Evolutionary conservation across 2,797 vertebrate species (phyloP).

Genomic region (Phrynocephalus forsythii): DNA sequence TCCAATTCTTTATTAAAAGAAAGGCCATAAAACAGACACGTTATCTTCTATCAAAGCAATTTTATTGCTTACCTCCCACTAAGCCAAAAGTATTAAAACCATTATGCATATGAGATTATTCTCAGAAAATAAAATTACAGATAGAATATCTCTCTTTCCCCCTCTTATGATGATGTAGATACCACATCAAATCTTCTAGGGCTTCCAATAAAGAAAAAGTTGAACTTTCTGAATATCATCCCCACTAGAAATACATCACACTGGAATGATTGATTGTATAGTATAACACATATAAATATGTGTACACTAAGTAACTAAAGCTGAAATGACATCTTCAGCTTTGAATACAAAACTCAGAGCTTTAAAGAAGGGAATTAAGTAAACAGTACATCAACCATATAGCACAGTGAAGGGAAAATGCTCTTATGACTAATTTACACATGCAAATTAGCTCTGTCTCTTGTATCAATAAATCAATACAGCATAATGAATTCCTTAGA

Average conservation of each 20-base stretch:
- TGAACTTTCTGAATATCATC: not conserved
- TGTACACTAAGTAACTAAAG: conserved; percentile 43
- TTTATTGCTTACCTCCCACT: not conserved
- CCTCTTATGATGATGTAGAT: conserved; percentile 24
- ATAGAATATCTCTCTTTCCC: not conserved
- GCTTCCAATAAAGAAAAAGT: not conserved
- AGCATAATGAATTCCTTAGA: conserved; percentile 58
- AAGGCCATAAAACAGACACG: not conserved
- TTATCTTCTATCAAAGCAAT: not conserved
- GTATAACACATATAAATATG: conserved; percentile 29
- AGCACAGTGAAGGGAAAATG: conserved; percentile 57
- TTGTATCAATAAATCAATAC: conserved; percentile 68
- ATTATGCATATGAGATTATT: not conserved
- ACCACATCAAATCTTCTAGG: conserved; percentile 5
- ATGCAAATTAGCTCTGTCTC: conserved; percentile 63
- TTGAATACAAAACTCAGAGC: conserved; percentile 41
- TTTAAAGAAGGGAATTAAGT: conserved; percentile 56
- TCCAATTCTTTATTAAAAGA: conserved; percentile 34
- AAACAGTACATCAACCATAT: conserved; percentile 51
- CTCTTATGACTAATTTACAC: conserved; percentile 68
- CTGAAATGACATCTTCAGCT: conserved; percentile 42
- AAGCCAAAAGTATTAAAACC: conserved; percentile 21
- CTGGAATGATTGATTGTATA: not conserved
- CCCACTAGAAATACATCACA: conserved; percentile 5
- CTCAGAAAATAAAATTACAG: conserved; percentile 3